Percentiles rank a stretch among this genome's conserved stretches.
Evolutionary conservation across 2,888 invertebrate genomes (phyloP).

Genomic region (Smittia sp.): DNA sequence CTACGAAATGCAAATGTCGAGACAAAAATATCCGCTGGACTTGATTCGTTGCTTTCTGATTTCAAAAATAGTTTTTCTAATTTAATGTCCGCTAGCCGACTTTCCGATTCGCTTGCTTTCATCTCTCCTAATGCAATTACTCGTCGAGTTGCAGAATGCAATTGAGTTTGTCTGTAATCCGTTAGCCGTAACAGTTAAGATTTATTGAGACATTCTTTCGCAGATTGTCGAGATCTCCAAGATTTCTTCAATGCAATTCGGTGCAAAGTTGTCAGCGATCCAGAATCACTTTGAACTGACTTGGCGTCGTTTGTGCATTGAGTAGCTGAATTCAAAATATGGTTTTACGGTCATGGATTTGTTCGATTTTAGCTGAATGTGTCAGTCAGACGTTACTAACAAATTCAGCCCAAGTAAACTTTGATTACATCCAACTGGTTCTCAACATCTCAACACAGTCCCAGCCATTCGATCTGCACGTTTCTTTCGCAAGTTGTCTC

Average conservation of each 20-base stretch:
- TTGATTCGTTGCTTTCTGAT: constrained; percentile 9
- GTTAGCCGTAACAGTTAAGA: constrained; percentile 23
- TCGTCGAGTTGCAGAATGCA: constrained; percentile 6
- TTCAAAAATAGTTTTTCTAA: neutral
- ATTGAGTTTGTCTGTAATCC: constrained; percentile 19
- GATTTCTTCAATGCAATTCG: too few relatives aligned
- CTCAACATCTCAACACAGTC: too few relatives aligned
- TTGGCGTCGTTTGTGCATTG: too few relatives aligned
- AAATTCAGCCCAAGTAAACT: neutral
- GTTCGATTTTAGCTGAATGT: too few relatives aligned
- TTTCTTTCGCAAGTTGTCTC: too few relatives aligned
- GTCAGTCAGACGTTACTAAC: too few relatives aligned
- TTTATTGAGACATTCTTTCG: constrained; percentile 21
- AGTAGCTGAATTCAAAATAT: too few relatives aligned
- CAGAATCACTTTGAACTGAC: too few relatives aligned
- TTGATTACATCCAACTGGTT: neutral
- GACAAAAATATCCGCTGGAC: constrained; percentile 19
- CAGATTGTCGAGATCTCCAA: neutral
- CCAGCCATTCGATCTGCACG: too few relatives aligned
- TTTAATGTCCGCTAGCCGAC: neutral
- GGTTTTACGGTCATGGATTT: too few relatives aligned
- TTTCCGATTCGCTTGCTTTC: neutral
- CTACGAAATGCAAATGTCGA: constrained; percentile 19
- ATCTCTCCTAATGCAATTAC: constrained; percentile 23
- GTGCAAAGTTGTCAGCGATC: too few relatives aligned